A percentile compares a stretch with the other conserved stretches of the same genome.
Conservation (phyloP, 2,113 vertebrate genomes). For the Gorsachius goisagi region DNA sequence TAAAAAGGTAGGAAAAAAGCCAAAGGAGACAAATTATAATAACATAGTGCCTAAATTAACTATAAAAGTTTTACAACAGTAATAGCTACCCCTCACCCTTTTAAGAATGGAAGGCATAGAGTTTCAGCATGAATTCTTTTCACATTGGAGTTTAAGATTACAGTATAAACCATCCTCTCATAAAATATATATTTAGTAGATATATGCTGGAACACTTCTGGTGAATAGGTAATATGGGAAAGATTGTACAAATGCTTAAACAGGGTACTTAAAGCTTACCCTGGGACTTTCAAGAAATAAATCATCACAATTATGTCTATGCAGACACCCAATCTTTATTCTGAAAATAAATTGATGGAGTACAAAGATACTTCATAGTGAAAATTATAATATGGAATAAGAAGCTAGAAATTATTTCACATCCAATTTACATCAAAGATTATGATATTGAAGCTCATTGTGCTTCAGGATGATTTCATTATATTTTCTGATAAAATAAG, state of each 20-base stretch:
- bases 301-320: neutral
- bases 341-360: neutral
- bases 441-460: neutral
- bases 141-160: neutral
- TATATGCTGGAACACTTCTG: neutral
- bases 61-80: neutral
- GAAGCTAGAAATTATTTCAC: neutral
- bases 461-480: neutral
- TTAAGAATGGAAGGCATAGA: neutral
- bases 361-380: neutral
- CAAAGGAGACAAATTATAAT: neutral
- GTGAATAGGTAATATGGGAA: neutral
- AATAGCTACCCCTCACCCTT: neutral
- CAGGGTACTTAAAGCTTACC: neutral
- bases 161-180: neutral
- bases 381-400: neutral
- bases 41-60: neutral
- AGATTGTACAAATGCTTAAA: neutral
- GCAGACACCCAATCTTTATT: neutral
- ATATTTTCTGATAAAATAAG: neutral
- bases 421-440: neutral
- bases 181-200: neutral
- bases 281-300: neutral
- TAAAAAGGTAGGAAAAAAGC: neutral
- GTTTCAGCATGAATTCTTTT: neutral